Evolutionary conservation across 2,888 invertebrate genomes (phyloP), one percentile per base, ranked within the genome.

Genomic region (Proisotoma minuta): DNA sequence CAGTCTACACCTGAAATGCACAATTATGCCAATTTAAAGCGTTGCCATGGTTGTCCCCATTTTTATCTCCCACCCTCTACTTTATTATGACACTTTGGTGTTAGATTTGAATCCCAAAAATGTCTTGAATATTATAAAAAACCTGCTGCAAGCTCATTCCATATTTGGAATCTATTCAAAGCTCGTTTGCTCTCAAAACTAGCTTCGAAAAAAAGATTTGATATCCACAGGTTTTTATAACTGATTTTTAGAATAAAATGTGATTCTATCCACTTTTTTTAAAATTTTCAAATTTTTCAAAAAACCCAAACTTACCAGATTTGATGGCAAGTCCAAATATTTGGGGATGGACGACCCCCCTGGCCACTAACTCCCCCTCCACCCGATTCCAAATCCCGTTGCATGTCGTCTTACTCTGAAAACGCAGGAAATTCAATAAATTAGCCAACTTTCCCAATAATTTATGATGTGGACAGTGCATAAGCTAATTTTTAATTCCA

Each of bases 1-100:
- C 90, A 94, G 83, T 96, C 95, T 81, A 91, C 91, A 84, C 94
- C 95, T 95, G 84, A 34, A 34, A 34, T n/a, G n/a, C n/a, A n/a
- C n/a, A n/a, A n/a, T n/a, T n/a, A n/a, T n/a, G n/a, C n/a, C n/a
- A n/a, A n/a, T n/a, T n/a, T n/a, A n/a, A n/a, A n/a, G n/a, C n/a
- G n/a, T n/a, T n/a, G n/a, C n/a, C n/a, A n/a, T n/a, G n/a, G n/a
- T n/a, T n/a, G n/a, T n/a, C n/a, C n/a, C n/a, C n/a, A n/a, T n/a
- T n/a, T n/a, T n/a, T n/a, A n/a, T n/a, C n/a, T n/a, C n/a, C n/a
- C n/a, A n/a, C n/a, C n/a, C n/a, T n/a, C n/a, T n/a, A n/a, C n/a
- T n/a, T n/a, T n/a, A n/a, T n/a, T n/a, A n/a, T n/a, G n/a, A n/a
- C n/a, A n/a, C n/a, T n/a, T n/a, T n/a, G n/a, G n/a, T n/a, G n/a